Evolutionary conservation across 2,797 vertebrate genomes (phyloP).

Genomic region (Siniperca scherzeri): DNA sequence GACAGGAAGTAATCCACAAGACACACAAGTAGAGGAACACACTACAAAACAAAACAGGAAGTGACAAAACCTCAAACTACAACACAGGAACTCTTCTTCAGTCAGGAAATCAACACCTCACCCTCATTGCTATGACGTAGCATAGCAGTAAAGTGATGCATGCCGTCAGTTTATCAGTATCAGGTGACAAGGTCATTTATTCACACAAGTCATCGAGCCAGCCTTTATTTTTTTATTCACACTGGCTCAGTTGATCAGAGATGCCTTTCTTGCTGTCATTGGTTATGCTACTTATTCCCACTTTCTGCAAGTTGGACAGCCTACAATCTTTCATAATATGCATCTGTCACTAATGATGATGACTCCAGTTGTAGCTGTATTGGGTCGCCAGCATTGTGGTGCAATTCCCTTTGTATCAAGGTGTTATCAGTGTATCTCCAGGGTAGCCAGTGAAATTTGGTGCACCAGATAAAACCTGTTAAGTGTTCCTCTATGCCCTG

Average conservation of each 20-base stretch:
- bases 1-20: too few relatives aligned
- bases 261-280: background rate
- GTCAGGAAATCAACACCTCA: background rate
- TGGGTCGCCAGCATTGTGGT: background rate
- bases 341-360: background rate
- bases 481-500: background rate
- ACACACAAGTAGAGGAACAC: too few relatives aligned
- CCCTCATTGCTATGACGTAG: background rate
- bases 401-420: background rate
- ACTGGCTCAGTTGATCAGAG: background rate
- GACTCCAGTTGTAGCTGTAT: background rate
- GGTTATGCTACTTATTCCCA: background rate
- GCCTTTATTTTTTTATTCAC: too few relatives aligned
- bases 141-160: background rate
- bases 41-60: too few relatives aligned
- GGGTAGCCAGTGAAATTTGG: background rate
- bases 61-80: too few relatives aligned
- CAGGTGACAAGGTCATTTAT: background rate
- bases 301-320: background rate
- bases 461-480: background rate
- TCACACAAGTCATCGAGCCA: background rate
- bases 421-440: background rate
- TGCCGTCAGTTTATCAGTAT: background rate
- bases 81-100: constrained; percentile 8
- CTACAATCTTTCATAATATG: background rate